phyloP scores from a whole-genome alignment of 2,888 invertebrate species.

The Maniola hyperantus region DNA sequence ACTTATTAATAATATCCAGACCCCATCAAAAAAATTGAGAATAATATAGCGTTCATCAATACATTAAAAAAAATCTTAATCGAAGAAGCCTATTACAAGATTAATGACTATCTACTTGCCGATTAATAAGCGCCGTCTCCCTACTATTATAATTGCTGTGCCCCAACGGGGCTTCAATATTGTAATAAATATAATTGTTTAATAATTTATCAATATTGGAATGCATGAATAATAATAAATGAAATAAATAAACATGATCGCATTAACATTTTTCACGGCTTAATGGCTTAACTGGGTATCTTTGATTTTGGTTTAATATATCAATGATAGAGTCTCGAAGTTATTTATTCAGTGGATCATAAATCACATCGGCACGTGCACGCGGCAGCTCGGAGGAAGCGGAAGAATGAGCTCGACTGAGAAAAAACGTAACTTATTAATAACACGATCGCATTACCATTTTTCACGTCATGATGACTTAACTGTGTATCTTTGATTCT shows the following conservation, averaged over 20 bases:
- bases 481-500: neutral
- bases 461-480: conserved; percentile 7
- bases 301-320: neutral
- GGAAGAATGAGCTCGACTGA: conserved; percentile 29
- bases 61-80: too few species aligned
- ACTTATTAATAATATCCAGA: conserved; percentile 34
- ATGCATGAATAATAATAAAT: too few species aligned
- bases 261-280: conserved; percentile 21
- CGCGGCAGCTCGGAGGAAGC: conserved; percentile 45
- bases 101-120: too few species aligned
- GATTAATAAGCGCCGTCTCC: too few species aligned
- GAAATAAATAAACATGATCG: too few species aligned
- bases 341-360: conserved; percentile 73
- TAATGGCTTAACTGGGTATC: neutral
- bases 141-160: too few species aligned
- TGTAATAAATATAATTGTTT: too few species aligned
- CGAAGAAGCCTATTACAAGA: too few species aligned
- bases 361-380: conserved; percentile 77
- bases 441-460: conserved; percentile 28
- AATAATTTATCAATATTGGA: too few species aligned
- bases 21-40: too few species aligned
- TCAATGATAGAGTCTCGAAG: conserved; percentile 48
- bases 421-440: conserved; percentile 34
- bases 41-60: too few species aligned
- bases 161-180: too few species aligned